Conservation (phyloP, 2,888 invertebrate genomes). For the Plutella xylostella region DNA sequence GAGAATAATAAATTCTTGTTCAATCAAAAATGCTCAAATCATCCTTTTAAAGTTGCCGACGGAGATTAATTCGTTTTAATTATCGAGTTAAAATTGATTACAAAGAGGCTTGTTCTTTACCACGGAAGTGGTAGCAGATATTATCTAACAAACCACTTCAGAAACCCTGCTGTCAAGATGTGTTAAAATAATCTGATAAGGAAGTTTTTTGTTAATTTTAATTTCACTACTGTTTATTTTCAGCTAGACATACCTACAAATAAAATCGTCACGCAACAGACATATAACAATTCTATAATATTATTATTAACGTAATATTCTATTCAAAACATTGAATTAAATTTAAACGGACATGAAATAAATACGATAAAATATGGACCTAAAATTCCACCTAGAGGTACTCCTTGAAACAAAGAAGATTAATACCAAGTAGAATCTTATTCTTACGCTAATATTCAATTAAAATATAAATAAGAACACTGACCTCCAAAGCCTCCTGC, state of each 20-base stretch:
- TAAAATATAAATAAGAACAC: constrained; percentile 23
- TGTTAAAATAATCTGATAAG: constrained; percentile 8
- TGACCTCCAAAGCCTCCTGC: constrained; percentile 93
- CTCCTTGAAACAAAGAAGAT: neutral
- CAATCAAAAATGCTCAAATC: no score
- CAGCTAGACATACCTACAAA: no score
- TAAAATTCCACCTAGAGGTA: no score
- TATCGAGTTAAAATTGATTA: neutral
- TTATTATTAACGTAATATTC: no score
- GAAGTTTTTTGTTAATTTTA: neutral
- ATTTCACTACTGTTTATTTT: neutral
- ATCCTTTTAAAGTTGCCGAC: no score
- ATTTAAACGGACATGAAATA: no score
- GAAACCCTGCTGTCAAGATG: constrained; percentile 9
- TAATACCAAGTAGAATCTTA: no score
- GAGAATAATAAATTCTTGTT: no score
- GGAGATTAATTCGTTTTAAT: constrained; percentile 5
- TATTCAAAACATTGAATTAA: no score
- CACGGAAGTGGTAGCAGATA: constrained; percentile 12
- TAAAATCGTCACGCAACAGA: no score
- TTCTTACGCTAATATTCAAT: neutral
- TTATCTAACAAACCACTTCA: constrained; percentile 11
- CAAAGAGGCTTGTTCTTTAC: constrained; percentile 1
- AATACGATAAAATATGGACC: no score
- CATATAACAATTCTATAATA: no score